phyloP scores from a whole-genome alignment of 2,797 vertebrate species.

The Mastacembelus armatus region DNA sequence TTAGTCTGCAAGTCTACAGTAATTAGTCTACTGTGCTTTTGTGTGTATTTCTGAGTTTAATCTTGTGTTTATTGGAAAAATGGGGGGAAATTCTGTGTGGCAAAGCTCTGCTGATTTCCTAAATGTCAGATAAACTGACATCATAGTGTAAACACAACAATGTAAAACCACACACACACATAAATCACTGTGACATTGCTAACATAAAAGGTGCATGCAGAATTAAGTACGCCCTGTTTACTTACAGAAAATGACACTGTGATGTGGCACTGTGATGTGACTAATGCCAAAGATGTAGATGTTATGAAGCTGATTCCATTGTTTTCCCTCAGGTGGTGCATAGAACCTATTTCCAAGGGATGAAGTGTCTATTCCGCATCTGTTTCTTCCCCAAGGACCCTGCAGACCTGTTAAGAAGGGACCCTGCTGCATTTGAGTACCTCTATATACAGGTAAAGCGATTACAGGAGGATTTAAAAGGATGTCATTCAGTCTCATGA shows the following conservation, averaged over 20 bases:
- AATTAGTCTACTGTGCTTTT: too few relatives aligned
- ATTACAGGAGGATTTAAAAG: constrained; percentile 49
- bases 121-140: neutral
- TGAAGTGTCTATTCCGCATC: constrained; percentile 98
- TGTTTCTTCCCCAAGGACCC: constrained; percentile 99
- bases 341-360: constrained; percentile 97
- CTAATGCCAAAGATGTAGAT: constrained; percentile 14
- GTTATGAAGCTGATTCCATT: constrained; percentile 29
- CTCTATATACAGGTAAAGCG: constrained; percentile 95
- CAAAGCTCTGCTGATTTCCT: too few relatives aligned
- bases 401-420: constrained; percentile 91
- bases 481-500: constrained; percentile 28
- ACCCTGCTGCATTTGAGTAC: constrained; percentile 98
- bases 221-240: constrained; percentile 12
- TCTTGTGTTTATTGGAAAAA: neutral
- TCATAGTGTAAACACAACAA: neutral
- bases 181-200: neutral
- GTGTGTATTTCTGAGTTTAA: neutral
- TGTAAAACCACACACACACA: too few relatives aligned
- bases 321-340: constrained; percentile 91
- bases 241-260: constrained; percentile 6
- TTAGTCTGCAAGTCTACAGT: neutral
- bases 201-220: constrained; percentile 8
- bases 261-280: too few relatives aligned
- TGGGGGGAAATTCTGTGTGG: too few relatives aligned